Base-by-base conservation (phyloP, 2,113 vertebrate species). In the Typhlomys cinereus region DNA sequence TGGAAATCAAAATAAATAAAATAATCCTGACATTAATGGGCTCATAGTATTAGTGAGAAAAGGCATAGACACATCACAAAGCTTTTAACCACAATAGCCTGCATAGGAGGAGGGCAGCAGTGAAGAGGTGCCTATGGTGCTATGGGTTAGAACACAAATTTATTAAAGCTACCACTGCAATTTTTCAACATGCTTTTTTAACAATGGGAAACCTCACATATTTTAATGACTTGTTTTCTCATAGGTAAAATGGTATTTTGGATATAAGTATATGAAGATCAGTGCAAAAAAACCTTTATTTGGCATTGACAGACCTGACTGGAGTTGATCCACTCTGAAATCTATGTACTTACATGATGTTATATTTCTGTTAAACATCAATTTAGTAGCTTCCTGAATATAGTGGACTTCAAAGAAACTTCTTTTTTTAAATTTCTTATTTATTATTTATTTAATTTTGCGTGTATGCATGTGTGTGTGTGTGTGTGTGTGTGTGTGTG, bases 1-100 rank as follows among this genome's bases (percentile, higher is more conserved):
- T 91, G 25, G 52, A 91, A 92, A 61, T 92, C 21, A 90, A 92
- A 81, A 71, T 69, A 48, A 90, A 23, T 73, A 44, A 82, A 48
- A 59, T 85, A 62, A 78, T 29, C 4, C 44, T 88, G 4, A 4
- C 23, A 79, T 46, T 87, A 75, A 90, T 39, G 57, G 27, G 2
- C 5, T 95, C 71, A 66, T 31, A 59, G 54, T 74, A 64, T 84
- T 91, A 85, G 7, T 44, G 29, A 91, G 73, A 85, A 87, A 82
- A 50, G 84, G 4, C 57, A n/a, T n/a, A 25, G 7, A 54, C 23
- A 52, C 29, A 31, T 74, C 14, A 7, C n/a, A n/a, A n/a, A n/a
- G n/a, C n/a, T n/a, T 79, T 59, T 59, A 79, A 59, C 25, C 14
- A 59, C 39, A 27, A 62, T 8, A 59, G 21, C 5, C 23, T 87